These are phyloP conservation scores for Girardia tigrina DNA, from an alignment of 2,888 invertebrate genomes.

Conservation along the genomic window DNA sequence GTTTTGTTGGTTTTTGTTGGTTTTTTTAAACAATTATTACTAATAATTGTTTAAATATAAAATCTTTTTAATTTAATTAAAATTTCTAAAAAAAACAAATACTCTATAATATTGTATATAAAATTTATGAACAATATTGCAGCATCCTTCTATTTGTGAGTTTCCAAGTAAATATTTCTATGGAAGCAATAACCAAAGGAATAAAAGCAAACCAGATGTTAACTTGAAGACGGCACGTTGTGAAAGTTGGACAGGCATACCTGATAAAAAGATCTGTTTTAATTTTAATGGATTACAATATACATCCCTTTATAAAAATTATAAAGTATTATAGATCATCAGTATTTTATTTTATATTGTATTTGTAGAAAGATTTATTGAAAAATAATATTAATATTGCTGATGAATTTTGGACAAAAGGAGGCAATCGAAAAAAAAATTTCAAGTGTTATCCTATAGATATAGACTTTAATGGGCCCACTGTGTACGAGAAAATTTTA, in stretches of 20 bases:
- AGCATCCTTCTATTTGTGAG: neutral
- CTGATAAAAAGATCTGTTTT: neutral
- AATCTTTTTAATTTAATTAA: too few relatives aligned
- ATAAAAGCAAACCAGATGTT: neutral
- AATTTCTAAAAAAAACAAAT: too few relatives aligned
- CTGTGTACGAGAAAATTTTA: constrained; percentile 19
- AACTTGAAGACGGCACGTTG: neutral
- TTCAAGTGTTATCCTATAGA: neutral
- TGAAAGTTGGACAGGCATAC: neutral
- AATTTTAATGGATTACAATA: neutral
- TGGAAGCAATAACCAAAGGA: neutral
- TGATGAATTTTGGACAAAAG: neutral
- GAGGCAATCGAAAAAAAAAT: neutral
- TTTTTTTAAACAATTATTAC: too few relatives aligned
- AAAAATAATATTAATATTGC: constrained; percentile 4
- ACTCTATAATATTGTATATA: neutral
- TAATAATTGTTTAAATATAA: too few relatives aligned
- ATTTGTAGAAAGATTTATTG: neutral
- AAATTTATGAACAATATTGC: neutral
- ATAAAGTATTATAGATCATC: too few relatives aligned
- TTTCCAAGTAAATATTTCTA: neutral
- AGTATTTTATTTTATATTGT: too few relatives aligned
- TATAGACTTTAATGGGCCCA: neutral
- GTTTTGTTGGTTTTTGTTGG: neutral
- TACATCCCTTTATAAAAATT: neutral